Percentiles rank a stretch among this genome's conserved stretches.
These are phyloP conservation scores for Drosophila ogumai DNA, from an alignment of 1,140 invertebrate genomes.

Conservation along the genomic window DNA sequence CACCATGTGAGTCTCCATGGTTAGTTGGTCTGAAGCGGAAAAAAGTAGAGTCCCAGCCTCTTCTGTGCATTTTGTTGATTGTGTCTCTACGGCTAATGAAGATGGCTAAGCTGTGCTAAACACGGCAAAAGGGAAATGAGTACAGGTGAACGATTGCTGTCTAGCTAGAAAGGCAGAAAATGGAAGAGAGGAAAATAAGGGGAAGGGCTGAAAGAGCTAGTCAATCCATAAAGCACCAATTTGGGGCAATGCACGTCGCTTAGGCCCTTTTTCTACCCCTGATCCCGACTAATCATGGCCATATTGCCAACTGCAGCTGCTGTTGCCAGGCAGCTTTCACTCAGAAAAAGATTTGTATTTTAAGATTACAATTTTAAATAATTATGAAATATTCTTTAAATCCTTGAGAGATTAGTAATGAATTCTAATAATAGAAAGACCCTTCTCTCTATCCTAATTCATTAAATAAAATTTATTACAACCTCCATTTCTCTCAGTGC, in stretches of 20 bases:
- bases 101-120: conserved; percentile 60
- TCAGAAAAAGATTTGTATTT: not conserved
- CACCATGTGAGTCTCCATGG: conserved; percentile 45
- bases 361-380: not conserved
- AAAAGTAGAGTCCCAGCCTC: conserved; percentile 2
- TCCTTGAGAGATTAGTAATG: not conserved
- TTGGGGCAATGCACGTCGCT: conserved; percentile 56
- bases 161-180: conserved; percentile 40
- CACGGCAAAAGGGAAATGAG: conserved; percentile 27
- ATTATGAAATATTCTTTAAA: too few species aligned
- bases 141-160: conserved; percentile 48
- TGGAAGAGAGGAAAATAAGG: not conserved
- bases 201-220: not conserved
- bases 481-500: not conserved
- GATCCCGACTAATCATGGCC: conserved; percentile 63
- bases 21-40: conserved; percentile 30
- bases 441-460: not conserved
- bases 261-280: conserved; percentile 10
- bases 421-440: too few species aligned
- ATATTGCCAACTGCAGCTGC: conserved; percentile 45
- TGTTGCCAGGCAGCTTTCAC: conserved; percentile 3
- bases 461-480: not conserved
- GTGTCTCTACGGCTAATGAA: conserved; percentile 66
- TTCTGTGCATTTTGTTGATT: conserved; percentile 71
- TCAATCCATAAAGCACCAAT: conserved; percentile 33